Base-by-base conservation (phyloP, 2,888 invertebrate species). In the Lithophane leautieri region DNA sequence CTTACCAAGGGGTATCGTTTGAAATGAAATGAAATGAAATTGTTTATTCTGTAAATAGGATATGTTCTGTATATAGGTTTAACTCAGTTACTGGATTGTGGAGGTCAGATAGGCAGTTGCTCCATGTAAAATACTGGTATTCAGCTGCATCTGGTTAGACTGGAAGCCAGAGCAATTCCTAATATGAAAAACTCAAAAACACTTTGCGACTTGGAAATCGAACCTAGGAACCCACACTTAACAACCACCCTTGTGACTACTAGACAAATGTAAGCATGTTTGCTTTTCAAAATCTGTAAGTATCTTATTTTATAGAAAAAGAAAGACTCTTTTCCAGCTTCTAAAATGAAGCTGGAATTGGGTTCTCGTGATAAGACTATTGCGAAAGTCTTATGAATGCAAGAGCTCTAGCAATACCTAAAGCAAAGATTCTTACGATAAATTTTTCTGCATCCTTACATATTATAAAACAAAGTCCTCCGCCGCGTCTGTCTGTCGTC, bases 271-370 rank as follows among this genome's bases (percentile, higher is more conserved):
- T 19, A 12, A 25, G 0, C 68, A 40, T 40, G 8, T 44, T 61
- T 22, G 68, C 19, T 14, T 56, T 19, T 8, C 1, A 47, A 25
- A 34, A 65, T 44, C 34, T 9, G 14, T 40, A n/a, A 19, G 7
- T 25, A 6, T 0, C 16, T 19, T 6, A n/a, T 28, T n/a, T 28
- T 44, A 16, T 34, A 2, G 44, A 34, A 40, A 70, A 68, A 14
- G 7, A 7, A 16, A 16, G 28, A 16, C 16, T 28, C 25, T 25
- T 40, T 71, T 9, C 25, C 47, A 25, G 25, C 1, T 42, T 28
- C 25, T 42, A 42, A 67, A 52, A 52, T 69, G 8, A n/a, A 71
- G 28, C 28, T 44, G 54, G 19, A 70, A 71, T 58, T 50, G 47
- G 22, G 7, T 40, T 50, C 34, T 73, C 16, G 58, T 16, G 40